Conservation (phyloP, 2,113 vertebrate genomes). For the Rattus rattus region DNA sequence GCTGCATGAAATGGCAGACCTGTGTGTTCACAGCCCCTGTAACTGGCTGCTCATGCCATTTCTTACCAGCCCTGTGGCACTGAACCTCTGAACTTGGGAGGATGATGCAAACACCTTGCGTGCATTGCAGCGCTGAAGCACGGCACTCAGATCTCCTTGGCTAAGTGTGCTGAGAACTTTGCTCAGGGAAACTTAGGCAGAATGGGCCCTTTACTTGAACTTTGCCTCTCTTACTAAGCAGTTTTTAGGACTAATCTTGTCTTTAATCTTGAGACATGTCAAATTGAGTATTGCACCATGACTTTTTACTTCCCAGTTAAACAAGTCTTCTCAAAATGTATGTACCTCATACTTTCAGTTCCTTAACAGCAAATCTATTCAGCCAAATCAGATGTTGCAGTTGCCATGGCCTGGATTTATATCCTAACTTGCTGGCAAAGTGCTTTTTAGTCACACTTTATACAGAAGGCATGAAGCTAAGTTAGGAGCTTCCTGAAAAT, state of each 20-base stretch:
- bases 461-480: neutral
- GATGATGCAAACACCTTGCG: neutral
- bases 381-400: constrained; percentile 44
- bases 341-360: constrained; percentile 41
- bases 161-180: neutral
- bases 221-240: constrained; percentile 14
- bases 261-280: constrained; percentile 31
- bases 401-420: neutral
- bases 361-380: constrained; percentile 53
- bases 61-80: neutral
- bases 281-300: constrained; percentile 35
- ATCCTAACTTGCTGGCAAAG: neutral
- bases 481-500: constrained; percentile 45
- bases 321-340: constrained; percentile 2
- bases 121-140: neutral
- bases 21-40: neutral
- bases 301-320: constrained; percentile 34
- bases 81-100: neutral
- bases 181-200: neutral
- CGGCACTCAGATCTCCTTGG: neutral
- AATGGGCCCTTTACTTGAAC: neutral
- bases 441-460: constrained; percentile 1
- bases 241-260: constrained; percentile 40
- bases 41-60: neutral
- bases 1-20: neutral